Conservation (phyloP, 2,113 vertebrate genomes). For the Pitta sordida region DNA sequence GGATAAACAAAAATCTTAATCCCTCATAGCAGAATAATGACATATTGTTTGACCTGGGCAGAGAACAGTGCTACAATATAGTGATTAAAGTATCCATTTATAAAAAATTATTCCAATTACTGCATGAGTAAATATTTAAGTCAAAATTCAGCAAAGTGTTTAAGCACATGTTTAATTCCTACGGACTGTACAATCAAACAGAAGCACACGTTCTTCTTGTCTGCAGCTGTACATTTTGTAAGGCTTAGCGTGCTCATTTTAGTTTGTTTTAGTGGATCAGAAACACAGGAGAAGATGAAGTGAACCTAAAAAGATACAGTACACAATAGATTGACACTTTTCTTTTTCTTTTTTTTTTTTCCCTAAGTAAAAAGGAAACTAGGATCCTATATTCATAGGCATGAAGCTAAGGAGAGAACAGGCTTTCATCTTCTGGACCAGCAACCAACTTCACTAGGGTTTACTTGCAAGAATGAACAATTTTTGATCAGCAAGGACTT, state of each 20-base stretch:
- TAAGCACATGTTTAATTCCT: neutral
- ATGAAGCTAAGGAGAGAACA: neutral
- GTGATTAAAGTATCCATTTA: neutral
- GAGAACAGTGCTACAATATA: neutral
- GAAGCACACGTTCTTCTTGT: neutral
- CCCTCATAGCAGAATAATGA: neutral
- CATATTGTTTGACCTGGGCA: neutral
- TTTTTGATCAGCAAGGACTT: neutral
- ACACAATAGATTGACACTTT: neutral
- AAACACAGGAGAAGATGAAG: neutral
- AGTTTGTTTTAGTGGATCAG: neutral
- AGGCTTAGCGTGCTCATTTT: neutral
- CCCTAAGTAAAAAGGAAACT: neutral
- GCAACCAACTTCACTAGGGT: neutral
- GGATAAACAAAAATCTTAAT: neutral
- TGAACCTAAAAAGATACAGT: neutral
- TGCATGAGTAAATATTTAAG: neutral
- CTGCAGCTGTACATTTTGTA: neutral
- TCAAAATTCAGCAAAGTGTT: neutral
- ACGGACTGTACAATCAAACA: neutral
- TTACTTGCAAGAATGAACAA: neutral
- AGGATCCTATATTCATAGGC: neutral
- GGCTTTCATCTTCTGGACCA: neutral
- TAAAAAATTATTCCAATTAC: neutral
- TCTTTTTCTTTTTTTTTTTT: neutral